phyloP scores from a whole-genome alignment of 2,797 vertebrate genomes.

The Gila robusta region DNA sequence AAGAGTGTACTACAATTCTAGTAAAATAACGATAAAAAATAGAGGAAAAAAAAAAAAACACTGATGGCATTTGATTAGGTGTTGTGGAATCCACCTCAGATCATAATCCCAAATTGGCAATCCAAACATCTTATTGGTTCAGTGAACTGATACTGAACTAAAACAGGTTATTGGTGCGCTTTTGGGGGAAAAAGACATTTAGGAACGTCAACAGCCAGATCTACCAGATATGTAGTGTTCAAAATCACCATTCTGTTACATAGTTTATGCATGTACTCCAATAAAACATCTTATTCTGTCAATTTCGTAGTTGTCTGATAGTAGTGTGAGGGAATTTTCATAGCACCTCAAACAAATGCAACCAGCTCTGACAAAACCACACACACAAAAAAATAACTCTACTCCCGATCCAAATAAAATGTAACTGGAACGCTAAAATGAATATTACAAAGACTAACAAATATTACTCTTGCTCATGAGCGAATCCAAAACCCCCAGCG shows the following conservation, averaged over 20 bases:
- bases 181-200: background rate
- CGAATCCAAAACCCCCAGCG: constrained; percentile 74
- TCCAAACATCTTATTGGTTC: too few relatives aligned
- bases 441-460: constrained; percentile 58
- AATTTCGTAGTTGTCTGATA: background rate
- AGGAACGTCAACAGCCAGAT: background rate
- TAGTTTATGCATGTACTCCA: background rate
- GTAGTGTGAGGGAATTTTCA: constrained; percentile 61
- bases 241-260: background rate
- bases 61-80: constrained; percentile 66
- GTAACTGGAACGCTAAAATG: constrained; percentile 50
- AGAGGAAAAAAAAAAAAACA: constrained; percentile 44
- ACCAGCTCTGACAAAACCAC: constrained; percentile 63
- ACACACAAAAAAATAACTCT: constrained; percentile 43
- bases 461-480: constrained; percentile 54
- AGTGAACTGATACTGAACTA: too few relatives aligned
- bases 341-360: constrained; percentile 70
- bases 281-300: background rate
- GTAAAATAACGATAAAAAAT: constrained; percentile 72
- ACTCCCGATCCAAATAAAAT: constrained; percentile 48
- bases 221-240: constrained; percentile 1
- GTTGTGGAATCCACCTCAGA: constrained; percentile 70
- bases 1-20: constrained; percentile 82
- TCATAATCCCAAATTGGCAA: background rate
- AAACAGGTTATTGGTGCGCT: background rate